A percentile compares a stretch with the other conserved stretches of the same genome.
Conservation (phyloP, 2,797 vertebrate species). For the Loriculus beryllinus region DNA sequence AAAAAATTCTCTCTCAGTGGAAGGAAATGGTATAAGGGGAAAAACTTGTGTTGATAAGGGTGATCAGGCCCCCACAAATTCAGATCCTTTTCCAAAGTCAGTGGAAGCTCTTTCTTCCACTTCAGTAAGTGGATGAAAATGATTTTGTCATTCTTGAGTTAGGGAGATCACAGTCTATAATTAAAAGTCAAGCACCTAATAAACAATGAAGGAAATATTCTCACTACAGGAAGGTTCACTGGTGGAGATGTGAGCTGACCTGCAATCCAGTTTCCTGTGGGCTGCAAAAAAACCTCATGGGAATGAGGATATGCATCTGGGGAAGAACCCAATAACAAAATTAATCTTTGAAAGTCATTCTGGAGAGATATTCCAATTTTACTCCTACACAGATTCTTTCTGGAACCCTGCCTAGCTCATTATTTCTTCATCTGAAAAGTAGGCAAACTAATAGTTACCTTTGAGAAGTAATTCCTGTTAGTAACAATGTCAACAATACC, state of each 20-base stretch:
- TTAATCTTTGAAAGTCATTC: background rate
- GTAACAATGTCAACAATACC: background rate
- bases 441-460: constrained; percentile 4
- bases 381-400: background rate
- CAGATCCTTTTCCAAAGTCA: background rate
- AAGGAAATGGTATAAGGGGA: background rate
- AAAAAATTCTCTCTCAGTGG: background rate
- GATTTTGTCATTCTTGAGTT: background rate
- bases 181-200: background rate
- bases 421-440: background rate
- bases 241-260: background rate
- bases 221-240: background rate
- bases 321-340: background rate
- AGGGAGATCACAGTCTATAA: background rate
- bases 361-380: background rate
- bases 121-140: background rate
- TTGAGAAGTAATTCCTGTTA: background rate
- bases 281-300: background rate
- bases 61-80: background rate
- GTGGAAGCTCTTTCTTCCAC: background rate
- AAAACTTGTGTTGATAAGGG: background rate
- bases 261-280: background rate
- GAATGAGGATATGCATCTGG: background rate
- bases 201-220: background rate
- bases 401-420: background rate